Percentiles rank a stretch among this genome's conserved stretches.
phyloP scores from a whole-genome alignment of 2,888 invertebrate species.

The Drosophila neonasuta region DNA sequence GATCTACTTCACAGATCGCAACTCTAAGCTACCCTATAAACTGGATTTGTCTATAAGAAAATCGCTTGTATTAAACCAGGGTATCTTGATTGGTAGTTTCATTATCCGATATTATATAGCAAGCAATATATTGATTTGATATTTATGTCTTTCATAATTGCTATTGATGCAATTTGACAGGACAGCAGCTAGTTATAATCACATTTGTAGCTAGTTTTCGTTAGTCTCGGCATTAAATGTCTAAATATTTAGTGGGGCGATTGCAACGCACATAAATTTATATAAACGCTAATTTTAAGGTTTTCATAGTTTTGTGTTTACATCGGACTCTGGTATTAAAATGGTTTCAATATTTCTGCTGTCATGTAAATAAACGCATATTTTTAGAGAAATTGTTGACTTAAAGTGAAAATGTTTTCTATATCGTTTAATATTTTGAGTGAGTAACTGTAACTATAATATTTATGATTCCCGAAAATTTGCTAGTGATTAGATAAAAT shows the following conservation, averaged over 20 bases:
- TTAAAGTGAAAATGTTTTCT: too few relatives aligned
- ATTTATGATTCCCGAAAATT: too few relatives aligned
- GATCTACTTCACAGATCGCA: not conserved
- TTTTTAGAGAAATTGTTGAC: too few relatives aligned
- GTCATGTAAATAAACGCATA: too few relatives aligned
- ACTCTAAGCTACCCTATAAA: constrained; percentile 7
- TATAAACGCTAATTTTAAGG: not conserved
- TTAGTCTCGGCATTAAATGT: not conserved
- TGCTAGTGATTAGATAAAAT: too few relatives aligned
- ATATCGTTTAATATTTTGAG: too few relatives aligned
- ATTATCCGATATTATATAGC: not conserved
- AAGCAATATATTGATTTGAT: not conserved
- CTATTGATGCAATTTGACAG: not conserved
- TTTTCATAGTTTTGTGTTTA: not conserved
- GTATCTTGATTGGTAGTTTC: not conserved
- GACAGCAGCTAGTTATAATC: not conserved
- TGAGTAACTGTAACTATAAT: too few relatives aligned
- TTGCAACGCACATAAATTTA: constrained; percentile 1
- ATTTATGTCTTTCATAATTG: not conserved
- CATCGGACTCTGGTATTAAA: too few relatives aligned
- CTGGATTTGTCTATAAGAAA: not conserved
- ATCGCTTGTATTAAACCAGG: not conserved
- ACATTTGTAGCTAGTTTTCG: not conserved
- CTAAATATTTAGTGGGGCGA: not conserved
- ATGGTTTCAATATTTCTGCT: not conserved